Evolutionary conservation across 2,113 vertebrate species (phyloP).

Genomic region (Xenus cinereus): DNA sequence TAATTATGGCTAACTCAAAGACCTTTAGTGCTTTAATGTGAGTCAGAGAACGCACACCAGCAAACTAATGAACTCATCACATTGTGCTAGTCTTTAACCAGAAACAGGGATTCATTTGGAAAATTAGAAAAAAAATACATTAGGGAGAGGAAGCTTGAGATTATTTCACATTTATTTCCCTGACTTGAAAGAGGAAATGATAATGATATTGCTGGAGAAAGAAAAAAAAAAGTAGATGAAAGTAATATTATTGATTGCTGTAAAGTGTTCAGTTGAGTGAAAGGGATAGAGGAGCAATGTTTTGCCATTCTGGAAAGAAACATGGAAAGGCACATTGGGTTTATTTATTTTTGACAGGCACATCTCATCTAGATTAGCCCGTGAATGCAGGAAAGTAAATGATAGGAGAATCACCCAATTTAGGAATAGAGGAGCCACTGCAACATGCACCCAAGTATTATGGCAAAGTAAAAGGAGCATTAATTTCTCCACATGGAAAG

Average conservation of each 20-base stretch:
- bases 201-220: slow-evolving; percentile 18
- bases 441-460: neutral
- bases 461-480: neutral
- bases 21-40: slow-evolving; percentile 65
- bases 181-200: slow-evolving; percentile 57
- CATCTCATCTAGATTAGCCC: neutral
- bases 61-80: slow-evolving; percentile 72
- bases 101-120: slow-evolving; percentile 72
- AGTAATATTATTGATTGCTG: slow-evolving; percentile 24
- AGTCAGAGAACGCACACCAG: slow-evolving; percentile 56
- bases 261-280: slow-evolving; percentile 1
- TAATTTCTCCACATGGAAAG: neutral
- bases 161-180: slow-evolving; percentile 64
- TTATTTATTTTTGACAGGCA: neutral
- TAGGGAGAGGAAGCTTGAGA: slow-evolving; percentile 54
- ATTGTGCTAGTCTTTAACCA: slow-evolving; percentile 56
- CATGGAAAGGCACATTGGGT: neutral
- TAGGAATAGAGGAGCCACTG: neutral
- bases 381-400: neutral
- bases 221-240: neutral
- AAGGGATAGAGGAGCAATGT: neutral
- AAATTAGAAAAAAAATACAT: slow-evolving; percentile 63
- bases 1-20: slow-evolving; percentile 74
- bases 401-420: neutral
- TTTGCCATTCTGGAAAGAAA: neutral